Evolutionary conservation across 2,797 vertebrate species (phyloP), one percentile per base, ranked within the genome.

Genomic region (Falco peregrinus): DNA sequence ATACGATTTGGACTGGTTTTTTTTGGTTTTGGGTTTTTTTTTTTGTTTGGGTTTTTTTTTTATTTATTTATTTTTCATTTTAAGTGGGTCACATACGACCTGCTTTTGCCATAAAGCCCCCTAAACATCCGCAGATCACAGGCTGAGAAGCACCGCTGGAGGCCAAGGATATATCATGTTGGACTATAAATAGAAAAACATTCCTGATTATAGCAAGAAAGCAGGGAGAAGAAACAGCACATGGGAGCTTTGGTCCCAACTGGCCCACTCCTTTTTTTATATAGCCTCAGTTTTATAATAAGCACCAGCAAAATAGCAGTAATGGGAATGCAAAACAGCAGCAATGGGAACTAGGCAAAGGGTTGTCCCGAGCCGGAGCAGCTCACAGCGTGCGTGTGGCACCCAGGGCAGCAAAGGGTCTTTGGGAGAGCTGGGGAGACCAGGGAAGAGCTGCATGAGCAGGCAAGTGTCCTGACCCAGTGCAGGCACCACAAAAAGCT

Each of bases 351-450:
- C 54, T 28, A 89, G 73, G 90, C 53, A 57, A 68, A 59, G 65
- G 82, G 78, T 10, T 93, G 54, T 79, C 56, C 54, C 0, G 0
- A 73, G 54, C 53, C 8, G 12, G 39, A 82, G 53, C 48, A 68
- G 60, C n/a, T 91, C 15, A 7, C 16, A 57, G 43, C 0, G 0
- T 33, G 35, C 24, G 71, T 7, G 13, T 0, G 10, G 21, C 6
- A 11, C 9, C 45, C 26, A 5, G 1, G 5, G 67, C 45, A 84
- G 68, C n/a, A 69, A 74, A 43, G 29, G 47, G 18, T 45, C 51
- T 89, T 73, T 43, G 47, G 48, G 39, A 82, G 18, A 60, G 20
- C 48, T 56, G 13, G 6, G 29, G n/a, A 29, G n/a, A 50, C 51
- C 28, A 9, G 28, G 24, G 48, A 89, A 80, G 47, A 59, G 70